Base-by-base conservation (phyloP, 2,888 invertebrate species). In the Harpagoxenus sublaevis region DNA sequence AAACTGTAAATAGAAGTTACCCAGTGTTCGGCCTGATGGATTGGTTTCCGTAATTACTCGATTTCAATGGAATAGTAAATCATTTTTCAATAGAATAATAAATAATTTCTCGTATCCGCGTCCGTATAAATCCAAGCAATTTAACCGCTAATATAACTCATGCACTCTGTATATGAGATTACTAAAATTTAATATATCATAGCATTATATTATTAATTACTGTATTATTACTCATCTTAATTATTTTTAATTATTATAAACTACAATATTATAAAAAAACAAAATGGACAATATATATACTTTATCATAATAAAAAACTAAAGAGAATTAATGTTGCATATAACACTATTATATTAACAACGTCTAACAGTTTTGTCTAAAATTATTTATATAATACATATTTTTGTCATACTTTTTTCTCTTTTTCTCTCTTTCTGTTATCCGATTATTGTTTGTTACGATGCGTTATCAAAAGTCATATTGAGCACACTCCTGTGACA, bases 401-500 rank as follows among this genome's bases (percentile, higher is more conserved):
- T 65, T 23, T 77, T n/a, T 12, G 10, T 53, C 12, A 10, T 48
- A 3, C 1, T 28, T 42, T 68, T 66, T 45, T 3, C 53, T 3
- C 35, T 28, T 57, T 31, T 12, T 15, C 3, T 39, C 45, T 83
- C 15, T 57, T 48, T 45, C 35, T 53, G 35, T 83, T 42, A 53
- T 6, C 8, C 66, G 57, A 84, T 65, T 77, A 84, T 87, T 65
- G 83, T 74, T 86, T 42, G 70, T 63, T 63, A 70, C 39, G 77
- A 51, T 68, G 62, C 42, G 83, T 86, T 81, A 88, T 60, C 62
- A 42, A n/a, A 55, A 62, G 55, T 51, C 57, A 42, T 85, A 86
- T 78, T 86, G 42, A 42, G 55, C 73, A 60, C 75, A 57, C 23
- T 48, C 53, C 53, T 31, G 42, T 77, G 55, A 75, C 48, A 45